phyloP scores from a whole-genome alignment of 2,888 invertebrate genomes.

The Drosophila mercatorum region DNA sequence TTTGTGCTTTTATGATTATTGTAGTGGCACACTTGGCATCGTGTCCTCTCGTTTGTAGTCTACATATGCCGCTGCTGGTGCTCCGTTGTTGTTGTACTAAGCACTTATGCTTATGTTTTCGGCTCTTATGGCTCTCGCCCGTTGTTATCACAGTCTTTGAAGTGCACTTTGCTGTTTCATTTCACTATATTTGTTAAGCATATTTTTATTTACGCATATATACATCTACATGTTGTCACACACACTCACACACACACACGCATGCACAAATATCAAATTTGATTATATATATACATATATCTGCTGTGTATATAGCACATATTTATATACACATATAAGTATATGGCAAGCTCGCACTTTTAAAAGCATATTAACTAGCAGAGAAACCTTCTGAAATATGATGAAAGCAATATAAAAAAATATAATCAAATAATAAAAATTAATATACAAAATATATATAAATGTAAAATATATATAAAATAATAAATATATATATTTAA shows the following conservation, averaged over 20 bases:
- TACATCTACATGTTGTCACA: constrained; percentile 31
- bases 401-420: neutral
- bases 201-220: constrained; percentile 62
- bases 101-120: constrained; percentile 73
- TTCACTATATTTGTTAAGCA: constrained; percentile 73
- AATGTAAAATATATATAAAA: neutral
- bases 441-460: neutral
- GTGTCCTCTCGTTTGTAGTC: constrained; percentile 22
- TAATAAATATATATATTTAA: neutral
- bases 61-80: constrained; percentile 12
- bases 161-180: constrained; percentile 82
- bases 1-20: constrained; percentile 78
- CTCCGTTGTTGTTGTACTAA: constrained; percentile 29
- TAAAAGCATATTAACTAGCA: neutral
- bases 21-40: constrained; percentile 66
- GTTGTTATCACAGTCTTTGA: constrained; percentile 64
- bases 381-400: neutral
- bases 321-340: neutral
- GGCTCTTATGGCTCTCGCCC: constrained; percentile 64
- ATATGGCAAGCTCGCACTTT: constrained; percentile 3
- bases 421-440: too few relatives aligned
- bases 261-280: constrained; percentile 19
- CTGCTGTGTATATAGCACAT: neutral
- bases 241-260: constrained; percentile 21
- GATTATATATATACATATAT: neutral